Conservation (phyloP, 2,113 vertebrate species). For the Zeus faber region DNA sequence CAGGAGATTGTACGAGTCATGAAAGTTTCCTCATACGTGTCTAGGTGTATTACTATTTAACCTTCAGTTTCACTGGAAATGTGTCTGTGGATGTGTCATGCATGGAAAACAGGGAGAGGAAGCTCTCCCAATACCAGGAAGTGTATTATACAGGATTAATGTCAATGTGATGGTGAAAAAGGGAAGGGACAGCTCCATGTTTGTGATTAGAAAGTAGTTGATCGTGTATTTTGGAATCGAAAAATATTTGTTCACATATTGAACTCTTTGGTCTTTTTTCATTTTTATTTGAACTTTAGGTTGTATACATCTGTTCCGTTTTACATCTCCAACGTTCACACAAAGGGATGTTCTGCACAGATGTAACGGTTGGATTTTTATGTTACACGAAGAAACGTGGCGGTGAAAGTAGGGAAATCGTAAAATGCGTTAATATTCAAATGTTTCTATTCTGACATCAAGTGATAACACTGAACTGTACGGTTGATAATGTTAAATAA, state of each 20-base stretch:
- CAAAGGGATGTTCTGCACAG: conserved; percentile 18
- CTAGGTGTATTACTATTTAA: too few species aligned
- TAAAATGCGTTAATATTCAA: conserved; percentile 7
- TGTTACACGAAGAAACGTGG: conserved; percentile 21
- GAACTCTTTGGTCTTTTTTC: background rate
- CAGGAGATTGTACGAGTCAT: too few species aligned
- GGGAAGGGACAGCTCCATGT: conserved; percentile 21
- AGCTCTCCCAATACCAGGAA: too few species aligned
- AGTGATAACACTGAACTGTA: background rate
- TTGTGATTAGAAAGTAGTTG: conserved; percentile 34
- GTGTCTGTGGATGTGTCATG: too few species aligned
- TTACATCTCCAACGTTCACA: conserved; percentile 24
- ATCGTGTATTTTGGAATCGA: conserved; percentile 13
- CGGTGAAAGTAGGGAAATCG: conserved; percentile 44
- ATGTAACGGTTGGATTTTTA: conserved; percentile 37
- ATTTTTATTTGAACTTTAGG: conserved; percentile 13
- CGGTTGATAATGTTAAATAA: background rate
- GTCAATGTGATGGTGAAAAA: conserved; percentile 11
- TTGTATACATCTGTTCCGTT: conserved; percentile 13
- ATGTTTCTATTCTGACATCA: conserved; percentile 1
- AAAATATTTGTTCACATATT: background rate
- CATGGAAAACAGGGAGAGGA: too few species aligned
- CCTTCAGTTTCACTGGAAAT: too few species aligned
- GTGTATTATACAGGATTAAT: background rate
- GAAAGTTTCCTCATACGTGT: too few species aligned